phyloP scores from a whole-genome alignment of 2,113 vertebrate species.

The Aegotheles bennettii region DNA sequence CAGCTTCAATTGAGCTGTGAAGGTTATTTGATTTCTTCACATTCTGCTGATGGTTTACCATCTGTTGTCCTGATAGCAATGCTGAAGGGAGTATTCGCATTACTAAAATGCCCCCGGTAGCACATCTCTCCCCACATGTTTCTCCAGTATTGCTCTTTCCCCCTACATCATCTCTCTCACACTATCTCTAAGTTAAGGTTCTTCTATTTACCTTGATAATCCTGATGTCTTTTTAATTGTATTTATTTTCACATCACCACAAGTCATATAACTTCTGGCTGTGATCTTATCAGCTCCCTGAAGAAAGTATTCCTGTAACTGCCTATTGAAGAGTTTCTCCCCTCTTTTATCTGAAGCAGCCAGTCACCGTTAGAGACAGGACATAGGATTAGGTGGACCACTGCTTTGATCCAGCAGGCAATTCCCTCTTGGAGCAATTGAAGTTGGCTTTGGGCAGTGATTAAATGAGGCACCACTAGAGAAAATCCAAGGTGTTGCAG shows the following conservation, averaged over 20 bases:
- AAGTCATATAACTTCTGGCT: not conserved
- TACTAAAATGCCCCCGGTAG: not conserved
- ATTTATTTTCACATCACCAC: not conserved
- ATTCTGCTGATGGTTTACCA: conserved; percentile 29
- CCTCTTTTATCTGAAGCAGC: not conserved
- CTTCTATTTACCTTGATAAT: not conserved
- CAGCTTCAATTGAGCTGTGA: conserved; percentile 16
- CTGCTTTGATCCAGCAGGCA: conserved; percentile 1
- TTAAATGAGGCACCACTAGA: not conserved
- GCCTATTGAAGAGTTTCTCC: not conserved
- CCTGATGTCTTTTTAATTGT: not conserved
- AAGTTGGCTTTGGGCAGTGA: not conserved
- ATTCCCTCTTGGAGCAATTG: not conserved
- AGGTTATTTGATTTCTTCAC: conserved; percentile 45
- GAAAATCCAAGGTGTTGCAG: not conserved
- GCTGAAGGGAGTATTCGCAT: conserved; percentile 10
- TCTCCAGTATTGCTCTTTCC: not conserved
- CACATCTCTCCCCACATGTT: not conserved
- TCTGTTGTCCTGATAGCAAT: conserved; percentile 37
- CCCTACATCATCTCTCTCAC: not conserved
- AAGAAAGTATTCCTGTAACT: not conserved
- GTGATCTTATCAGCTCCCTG: not conserved
- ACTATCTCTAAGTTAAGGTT: not conserved
- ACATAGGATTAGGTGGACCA: not conserved
- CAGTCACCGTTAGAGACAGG: not conserved